Evolutionary conservation across 2,113 vertebrate species (phyloP), one percentile per base, ranked within the genome.

Genomic region (Abramis brama): DNA sequence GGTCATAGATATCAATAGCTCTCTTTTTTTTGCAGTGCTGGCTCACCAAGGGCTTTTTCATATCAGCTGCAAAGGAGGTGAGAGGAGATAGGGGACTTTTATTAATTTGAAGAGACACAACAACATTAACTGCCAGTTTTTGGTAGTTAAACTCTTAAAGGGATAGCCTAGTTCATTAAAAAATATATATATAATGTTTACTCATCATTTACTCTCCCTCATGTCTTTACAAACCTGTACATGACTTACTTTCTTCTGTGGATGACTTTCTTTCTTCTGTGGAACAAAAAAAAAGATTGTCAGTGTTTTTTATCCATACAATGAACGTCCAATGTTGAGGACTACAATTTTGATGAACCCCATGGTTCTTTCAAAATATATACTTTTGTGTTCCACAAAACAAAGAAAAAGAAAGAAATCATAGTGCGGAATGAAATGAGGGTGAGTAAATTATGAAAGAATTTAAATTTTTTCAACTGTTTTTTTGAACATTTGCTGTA

Each of bases 21-120:
- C 10, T 59, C 2, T n/a, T 43, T 0, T 36, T 36, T 1, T 1
- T 43, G 21, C 21, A 43, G 33, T 39, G 55, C 21, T 60, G 21
- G 33, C 21, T 62, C 57, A 45, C 36, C 7, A 1, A 64, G 36
- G 76, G 13, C 12, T 79, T 79, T 60, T 43, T 21, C 52, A 62
- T 9, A 79, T 25, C 33, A 79, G 13, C 23, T 79, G n/a, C 23
- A 64, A 64, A 27, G 39, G 6, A 64, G 36, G 9, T 23, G 6
- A 79, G 77, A 79, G 36, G 11, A 79, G 30, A 79, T 33, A 13
- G 55, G 33, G 15, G 77, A 59, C 55, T 17, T 79, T 79, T 59
- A 10, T 79, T 11, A 43, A 60, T 27, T 60, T 39, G 2, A 25
- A 55, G 27, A 57, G 21, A 36, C 19, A 75, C 10, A 74, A 74